Evolutionary conservation across 2,888 invertebrate genomes (phyloP).

Genomic region (Hydropsyche betteni): DNA sequence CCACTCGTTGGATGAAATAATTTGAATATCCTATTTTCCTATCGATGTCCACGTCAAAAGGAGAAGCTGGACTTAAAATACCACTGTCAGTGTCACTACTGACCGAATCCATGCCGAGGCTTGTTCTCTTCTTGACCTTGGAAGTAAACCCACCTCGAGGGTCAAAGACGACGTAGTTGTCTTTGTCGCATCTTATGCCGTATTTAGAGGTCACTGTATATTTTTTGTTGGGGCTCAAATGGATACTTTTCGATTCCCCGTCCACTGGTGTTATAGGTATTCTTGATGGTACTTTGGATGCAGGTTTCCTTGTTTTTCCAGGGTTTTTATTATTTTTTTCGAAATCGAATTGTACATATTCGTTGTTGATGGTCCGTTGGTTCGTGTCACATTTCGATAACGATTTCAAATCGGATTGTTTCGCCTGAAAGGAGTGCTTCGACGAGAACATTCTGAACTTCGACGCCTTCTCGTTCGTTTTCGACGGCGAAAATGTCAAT

Average conservation of each 20-base stretch:
- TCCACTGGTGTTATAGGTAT: conserved; percentile 66
- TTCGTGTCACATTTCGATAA: conserved; percentile 29
- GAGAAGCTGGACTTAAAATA: conserved; percentile 71
- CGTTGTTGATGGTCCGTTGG: conserved; percentile 54
- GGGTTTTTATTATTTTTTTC: conserved; percentile 52
- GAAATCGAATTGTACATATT: conserved; percentile 61
- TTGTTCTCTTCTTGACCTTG: conserved; percentile 51
- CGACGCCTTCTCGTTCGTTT: conserved; percentile 58
- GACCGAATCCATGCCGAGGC: conserved; percentile 58
- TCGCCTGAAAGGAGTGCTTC: conserved; percentile 54
- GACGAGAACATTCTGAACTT: conserved; percentile 63
- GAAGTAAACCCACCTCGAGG: conserved; percentile 61
- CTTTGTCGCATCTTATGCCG: conserved; percentile 65
- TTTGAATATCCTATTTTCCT: conserved; percentile 49
- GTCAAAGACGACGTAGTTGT: conserved; percentile 66
- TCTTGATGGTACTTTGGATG: conserved; percentile 65
- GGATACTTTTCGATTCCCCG: conserved; percentile 63
- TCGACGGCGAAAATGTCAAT: conserved; percentile 61
- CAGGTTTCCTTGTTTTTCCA: conserved; percentile 55
- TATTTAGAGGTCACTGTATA: conserved; percentile 66
- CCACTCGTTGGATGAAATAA: background rate
- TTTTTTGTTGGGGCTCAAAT: conserved; percentile 66
- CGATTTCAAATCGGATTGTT: conserved; percentile 59
- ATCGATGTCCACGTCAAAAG: conserved; percentile 63
- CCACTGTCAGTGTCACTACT: conserved; percentile 75